Base-by-base conservation (phyloP, 1,140 invertebrate species). In the Trichomalopsis sarcophagae region DNA sequence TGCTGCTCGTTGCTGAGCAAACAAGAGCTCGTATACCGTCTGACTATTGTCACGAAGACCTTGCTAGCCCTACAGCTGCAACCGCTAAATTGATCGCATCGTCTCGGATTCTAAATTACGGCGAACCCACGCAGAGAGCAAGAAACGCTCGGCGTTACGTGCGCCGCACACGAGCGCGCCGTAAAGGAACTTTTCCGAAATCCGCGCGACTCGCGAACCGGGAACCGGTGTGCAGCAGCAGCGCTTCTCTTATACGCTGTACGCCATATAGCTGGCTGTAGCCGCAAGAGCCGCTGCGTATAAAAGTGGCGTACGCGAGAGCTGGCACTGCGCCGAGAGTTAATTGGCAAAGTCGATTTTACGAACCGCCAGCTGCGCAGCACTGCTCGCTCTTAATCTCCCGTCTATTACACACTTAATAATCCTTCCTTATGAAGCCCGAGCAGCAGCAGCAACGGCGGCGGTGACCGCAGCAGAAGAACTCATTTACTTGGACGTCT, bases 351-450 rank as follows among this genome's bases (percentile, higher is more conserved):
- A 21, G 66, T 11, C 6, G 27, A 83, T 84, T 84, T 84, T 84
- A 50, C 50, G 73, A n/a, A 23, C 40, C 66, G 14, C 36, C 62
- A 11, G 14, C 21, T 21, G 30, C 40, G 40, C 40, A 9, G 40
- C 10, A 44, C 40, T 44, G 17, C 55, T 62, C 77, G 83, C 69
- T 80, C 77, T 84, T 84, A 84, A 84, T 80, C 77, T 75, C 83
- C 66, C 62, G 50, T 9, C 69, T n/a, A 84, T 84, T 84, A 84
- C 69, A 75, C 77, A 84, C 83, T 84, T 84, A 84, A 84, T 84
- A 84, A 84, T 84, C 77, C 77, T 55, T 68, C 36, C 82, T 77
- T 71, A 73, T 17, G 82, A 73, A 79, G 44, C 36, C 40, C 69
- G 40, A 27, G 68, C 80, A 1, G 74, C 71, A 11, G 44, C 80